phyloP scores from a whole-genome alignment of 2,797 vertebrate species.

The Anolis apletophallus region DNA sequence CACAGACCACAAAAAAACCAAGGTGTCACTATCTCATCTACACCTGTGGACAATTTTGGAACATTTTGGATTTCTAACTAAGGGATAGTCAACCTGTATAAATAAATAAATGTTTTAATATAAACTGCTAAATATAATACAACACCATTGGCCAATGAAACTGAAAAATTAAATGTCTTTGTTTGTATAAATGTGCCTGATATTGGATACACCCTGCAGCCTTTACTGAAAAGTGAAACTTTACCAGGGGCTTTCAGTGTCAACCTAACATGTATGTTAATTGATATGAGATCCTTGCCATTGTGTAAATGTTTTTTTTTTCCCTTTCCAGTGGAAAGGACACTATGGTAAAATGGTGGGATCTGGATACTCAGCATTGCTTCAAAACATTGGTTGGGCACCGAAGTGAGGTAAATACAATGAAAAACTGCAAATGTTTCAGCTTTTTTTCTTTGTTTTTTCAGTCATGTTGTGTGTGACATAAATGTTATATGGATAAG shows the following conservation, averaged over 20 bases:
- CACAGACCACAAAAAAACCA: no score
- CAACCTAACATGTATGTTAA: background rate
- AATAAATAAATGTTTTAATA: no score
- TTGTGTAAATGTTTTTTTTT: background rate
- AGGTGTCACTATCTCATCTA: no score
- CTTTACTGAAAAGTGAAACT: background rate
- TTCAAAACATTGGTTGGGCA: slow-evolving; percentile 97
- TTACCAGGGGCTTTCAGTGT: background rate
- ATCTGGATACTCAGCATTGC: slow-evolving; percentile 96
- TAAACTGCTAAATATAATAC: no score
- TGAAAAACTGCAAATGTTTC: background rate
- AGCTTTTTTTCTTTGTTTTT: background rate
- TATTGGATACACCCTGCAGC: background rate
- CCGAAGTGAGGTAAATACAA: slow-evolving; percentile 87
- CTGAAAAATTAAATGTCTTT: background rate
- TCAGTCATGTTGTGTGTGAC: background rate
- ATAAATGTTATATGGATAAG: no score
- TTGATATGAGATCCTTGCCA: background rate
- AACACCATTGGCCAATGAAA: background rate
- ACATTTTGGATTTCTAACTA: no score
- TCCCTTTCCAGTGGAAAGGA: slow-evolving; percentile 88
- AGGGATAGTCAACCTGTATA: no score
- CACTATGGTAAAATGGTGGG: slow-evolving; percentile 97
- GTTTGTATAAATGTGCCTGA: background rate
- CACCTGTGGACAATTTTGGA: no score